phyloP scores from a whole-genome alignment of 2,113 vertebrate species.

The Cranoglanis bouderius region DNA sequence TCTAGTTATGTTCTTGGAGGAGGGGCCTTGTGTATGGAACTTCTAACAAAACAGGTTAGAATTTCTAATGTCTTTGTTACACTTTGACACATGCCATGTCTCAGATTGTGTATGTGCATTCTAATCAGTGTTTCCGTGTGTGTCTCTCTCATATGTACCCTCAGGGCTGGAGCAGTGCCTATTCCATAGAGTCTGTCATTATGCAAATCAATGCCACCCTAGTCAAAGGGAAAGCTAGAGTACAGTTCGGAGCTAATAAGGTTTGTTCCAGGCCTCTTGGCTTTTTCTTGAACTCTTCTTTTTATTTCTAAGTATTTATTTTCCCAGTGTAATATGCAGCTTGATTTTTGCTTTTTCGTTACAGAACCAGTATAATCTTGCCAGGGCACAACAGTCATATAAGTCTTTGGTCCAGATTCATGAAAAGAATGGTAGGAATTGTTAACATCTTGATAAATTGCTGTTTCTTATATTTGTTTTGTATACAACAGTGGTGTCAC shows the following conservation, averaged over 20 bases:
- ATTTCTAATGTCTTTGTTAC: neutral
- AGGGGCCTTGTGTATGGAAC: constrained; percentile 98
- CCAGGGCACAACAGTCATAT: constrained; percentile 98
- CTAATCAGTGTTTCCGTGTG: neutral
- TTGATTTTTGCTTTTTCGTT: neutral
- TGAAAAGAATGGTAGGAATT: constrained; percentile 90
- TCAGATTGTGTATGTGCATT: neutral
- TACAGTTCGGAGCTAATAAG: constrained; percentile 99
- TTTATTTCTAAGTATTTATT: constrained; percentile 37
- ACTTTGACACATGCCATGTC: neutral
- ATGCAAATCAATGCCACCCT: constrained; percentile 99
- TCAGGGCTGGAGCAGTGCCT: constrained; percentile 99
- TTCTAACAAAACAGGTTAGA: constrained; percentile 96
- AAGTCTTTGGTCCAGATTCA: constrained; percentile 99
- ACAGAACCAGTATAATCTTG: constrained; percentile 97
- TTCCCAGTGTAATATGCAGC: neutral
- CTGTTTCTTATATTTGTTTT: constrained; percentile 59
- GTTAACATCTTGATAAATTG: neutral
- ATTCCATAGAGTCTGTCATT: constrained; percentile 98
- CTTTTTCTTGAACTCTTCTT: neutral
- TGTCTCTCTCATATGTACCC: neutral
- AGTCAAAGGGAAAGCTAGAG: constrained; percentile 98
- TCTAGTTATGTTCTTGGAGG: constrained; percentile 95
- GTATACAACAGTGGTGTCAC: neutral
- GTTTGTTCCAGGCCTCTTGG: constrained; percentile 48